These are phyloP conservation scores for Ptychodera flava DNA, from an alignment of 35 echinoderm and acorn worm genomes.

Conservation along the genomic window DNA sequence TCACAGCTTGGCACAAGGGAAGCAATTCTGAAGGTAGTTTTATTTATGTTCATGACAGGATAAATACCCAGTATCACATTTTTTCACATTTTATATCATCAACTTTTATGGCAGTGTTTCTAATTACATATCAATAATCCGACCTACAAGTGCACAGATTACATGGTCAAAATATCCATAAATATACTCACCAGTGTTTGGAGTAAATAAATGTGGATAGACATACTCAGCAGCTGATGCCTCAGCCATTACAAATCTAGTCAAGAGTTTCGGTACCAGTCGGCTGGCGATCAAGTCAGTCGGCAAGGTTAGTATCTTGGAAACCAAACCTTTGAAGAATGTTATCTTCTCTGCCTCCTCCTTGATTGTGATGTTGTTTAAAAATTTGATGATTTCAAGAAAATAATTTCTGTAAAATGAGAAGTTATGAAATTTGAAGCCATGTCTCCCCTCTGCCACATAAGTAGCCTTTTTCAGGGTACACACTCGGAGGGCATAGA, in stretches of 20 bases:
- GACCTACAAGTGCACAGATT: too few relatives aligned
- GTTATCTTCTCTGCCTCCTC: slow-evolving; percentile 71
- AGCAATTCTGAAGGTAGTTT: too few relatives aligned
- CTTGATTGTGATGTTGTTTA: slow-evolving; percentile 80
- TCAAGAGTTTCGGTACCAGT: slow-evolving; percentile 57
- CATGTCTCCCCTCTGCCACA: neutral
- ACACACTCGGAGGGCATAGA: neutral
- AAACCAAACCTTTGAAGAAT: slow-evolving; percentile 88
- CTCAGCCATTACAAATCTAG: slow-evolving; percentile 93
- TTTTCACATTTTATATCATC: too few relatives aligned
- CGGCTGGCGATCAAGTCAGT: slow-evolving; percentile 58
- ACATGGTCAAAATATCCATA: too few relatives aligned
- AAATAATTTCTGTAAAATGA: slow-evolving; percentile 79
- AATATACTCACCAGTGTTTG: slow-evolving; percentile 68
- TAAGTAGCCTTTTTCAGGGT: neutral
- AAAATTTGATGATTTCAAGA: slow-evolving; percentile 84
- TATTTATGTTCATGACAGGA: too few relatives aligned
- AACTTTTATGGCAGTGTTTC: too few relatives aligned
- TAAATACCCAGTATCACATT: too few relatives aligned
- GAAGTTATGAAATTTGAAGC: neutral
- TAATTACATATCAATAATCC: too few relatives aligned
- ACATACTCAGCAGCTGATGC: slow-evolving; percentile 57
- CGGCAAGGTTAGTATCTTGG: slow-evolving; percentile 56
- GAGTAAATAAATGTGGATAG: slow-evolving; percentile 75
- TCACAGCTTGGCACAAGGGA: too few relatives aligned